Evolutionary conservation across 2,797 vertebrate genomes (phyloP), one percentile per base, ranked within the genome.

Genomic region (Myioborus melanocephalus): DNA sequence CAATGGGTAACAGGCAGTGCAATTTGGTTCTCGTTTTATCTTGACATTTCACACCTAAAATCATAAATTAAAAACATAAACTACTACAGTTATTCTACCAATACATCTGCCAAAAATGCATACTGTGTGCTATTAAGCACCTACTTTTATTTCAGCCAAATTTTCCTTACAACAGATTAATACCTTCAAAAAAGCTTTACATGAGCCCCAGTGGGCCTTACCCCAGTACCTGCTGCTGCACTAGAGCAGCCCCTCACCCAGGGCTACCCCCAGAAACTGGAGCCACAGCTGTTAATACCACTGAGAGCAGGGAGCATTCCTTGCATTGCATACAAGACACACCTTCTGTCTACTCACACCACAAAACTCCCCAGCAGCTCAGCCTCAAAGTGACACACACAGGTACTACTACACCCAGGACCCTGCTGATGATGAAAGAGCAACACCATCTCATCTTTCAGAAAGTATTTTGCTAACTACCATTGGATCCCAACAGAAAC

Each of bases 1-100:
- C 35, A 61, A 37, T 0, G 0, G 7, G 2, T 28, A 69, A 55
- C 21, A 24, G 4, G 19, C 2, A 68, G 47, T 0, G 21, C 23
- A 87, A 53, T 32, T 21, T 18, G 8, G 9, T 34, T 20, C 35
- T n/a, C 2, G 0, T 35, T 72, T 39, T 6, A 10, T 12, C 52
- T 50, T 52, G 22, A 39, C 12, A 20, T 57, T 56, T 61, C 27
- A 44, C 8, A 27, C 46, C 32, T 50, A 6, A 41, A 39, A n/a
- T 27, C 3, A 22, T 3, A 20, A 21, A 41, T 8, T 20, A 37
- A 44, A 63, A 34, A 21, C 13, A 2, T 9, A 35, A 13, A 69
- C 14, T 82, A 23, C 35, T 27, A 55, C 39, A 60, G 57, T 18
- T 84, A 49, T 56, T 56, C 50, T n/a, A 26, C 22, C 30, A 72